These are phyloP conservation scores for Polypterus senegalus DNA, from an alignment of 2,113 vertebrate genomes.

Conservation along the genomic window DNA sequence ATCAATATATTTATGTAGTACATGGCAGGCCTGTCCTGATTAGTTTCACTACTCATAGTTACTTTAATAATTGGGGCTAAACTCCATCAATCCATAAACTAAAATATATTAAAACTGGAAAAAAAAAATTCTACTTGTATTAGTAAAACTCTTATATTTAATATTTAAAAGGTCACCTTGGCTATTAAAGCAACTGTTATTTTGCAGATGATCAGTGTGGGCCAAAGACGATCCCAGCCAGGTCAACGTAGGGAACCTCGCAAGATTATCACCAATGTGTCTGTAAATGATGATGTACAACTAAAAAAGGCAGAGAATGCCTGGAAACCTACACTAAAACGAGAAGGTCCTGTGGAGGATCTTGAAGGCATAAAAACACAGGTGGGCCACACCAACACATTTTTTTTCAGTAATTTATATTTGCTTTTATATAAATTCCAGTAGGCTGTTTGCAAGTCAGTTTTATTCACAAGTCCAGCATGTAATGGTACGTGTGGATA, in stretches of 20 bases:
- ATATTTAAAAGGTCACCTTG: background rate
- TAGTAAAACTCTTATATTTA: background rate
- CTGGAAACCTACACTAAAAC: conserved; percentile 82
- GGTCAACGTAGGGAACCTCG: conserved; percentile 70
- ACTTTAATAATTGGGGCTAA: too few relatives aligned
- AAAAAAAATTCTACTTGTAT: background rate
- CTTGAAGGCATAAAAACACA: conserved; percentile 66
- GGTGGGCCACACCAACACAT: conserved; percentile 37
- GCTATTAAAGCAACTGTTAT: background rate
- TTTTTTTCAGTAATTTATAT: too few relatives aligned
- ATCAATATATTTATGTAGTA: too few relatives aligned
- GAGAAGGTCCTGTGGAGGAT: conserved; percentile 59
- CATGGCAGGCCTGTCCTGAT: too few relatives aligned
- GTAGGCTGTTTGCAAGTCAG: too few relatives aligned
- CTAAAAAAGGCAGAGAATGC: conserved; percentile 86
- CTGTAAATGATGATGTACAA: conserved; percentile 79
- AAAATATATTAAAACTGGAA: too few relatives aligned
- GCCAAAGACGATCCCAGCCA: conserved; percentile 53
- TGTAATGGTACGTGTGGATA: too few relatives aligned
- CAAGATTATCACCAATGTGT: conserved; percentile 85
- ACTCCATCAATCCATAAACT: too few relatives aligned
- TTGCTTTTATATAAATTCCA: too few relatives aligned
- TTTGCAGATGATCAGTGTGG: conserved; percentile 66
- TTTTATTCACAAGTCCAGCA: background rate
- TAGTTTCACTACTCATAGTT: too few relatives aligned